Conservation (phyloP, 2,888 invertebrate genomes). For the Suillia variegata region DNA sequence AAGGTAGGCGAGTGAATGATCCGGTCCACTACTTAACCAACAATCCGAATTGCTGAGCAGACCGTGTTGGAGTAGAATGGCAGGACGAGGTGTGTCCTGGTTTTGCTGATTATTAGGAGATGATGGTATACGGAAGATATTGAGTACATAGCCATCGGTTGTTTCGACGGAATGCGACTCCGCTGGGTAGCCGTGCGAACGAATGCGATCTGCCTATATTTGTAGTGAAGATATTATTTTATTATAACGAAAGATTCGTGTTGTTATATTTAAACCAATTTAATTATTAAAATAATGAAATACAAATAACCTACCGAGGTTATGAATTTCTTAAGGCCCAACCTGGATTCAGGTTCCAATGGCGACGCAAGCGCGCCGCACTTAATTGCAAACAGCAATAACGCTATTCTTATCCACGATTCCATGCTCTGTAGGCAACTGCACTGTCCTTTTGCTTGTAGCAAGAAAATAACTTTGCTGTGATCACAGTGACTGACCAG, state of each 20-base stretch:
- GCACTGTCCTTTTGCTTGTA: too few species aligned
- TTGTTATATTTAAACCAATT: too few species aligned
- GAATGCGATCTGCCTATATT: conserved; percentile 41
- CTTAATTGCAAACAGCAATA: too few species aligned
- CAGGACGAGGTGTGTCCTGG: conserved; percentile 44
- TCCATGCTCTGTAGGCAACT: too few species aligned
- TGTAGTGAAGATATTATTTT: not conserved
- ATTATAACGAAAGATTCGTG: too few species aligned
- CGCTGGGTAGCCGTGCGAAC: conserved; percentile 65
- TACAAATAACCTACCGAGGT: conserved; percentile 10
- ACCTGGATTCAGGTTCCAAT: too few species aligned
- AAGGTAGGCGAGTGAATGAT: conserved; percentile 50
- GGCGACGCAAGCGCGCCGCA: too few species aligned
- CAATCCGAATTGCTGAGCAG: conserved; percentile 55
- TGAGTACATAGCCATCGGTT: conserved; percentile 51
- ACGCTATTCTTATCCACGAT: too few species aligned
- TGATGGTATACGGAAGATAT: conserved; percentile 54
- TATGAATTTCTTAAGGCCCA: conserved; percentile 9
- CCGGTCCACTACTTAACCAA: conserved; percentile 46
- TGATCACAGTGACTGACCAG: too few species aligned
- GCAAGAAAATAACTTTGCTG: too few species aligned
- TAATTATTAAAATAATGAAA: too few species aligned
- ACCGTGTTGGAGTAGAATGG: conserved; percentile 64
- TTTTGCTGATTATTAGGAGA: conserved; percentile 38
- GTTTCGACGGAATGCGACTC: conserved; percentile 67